A percentile compares a stretch with the other conserved stretches of the same genome.
phyloP scores from a whole-genome alignment of 1,140 invertebrate species.

The Theocolax elegans region DNA sequence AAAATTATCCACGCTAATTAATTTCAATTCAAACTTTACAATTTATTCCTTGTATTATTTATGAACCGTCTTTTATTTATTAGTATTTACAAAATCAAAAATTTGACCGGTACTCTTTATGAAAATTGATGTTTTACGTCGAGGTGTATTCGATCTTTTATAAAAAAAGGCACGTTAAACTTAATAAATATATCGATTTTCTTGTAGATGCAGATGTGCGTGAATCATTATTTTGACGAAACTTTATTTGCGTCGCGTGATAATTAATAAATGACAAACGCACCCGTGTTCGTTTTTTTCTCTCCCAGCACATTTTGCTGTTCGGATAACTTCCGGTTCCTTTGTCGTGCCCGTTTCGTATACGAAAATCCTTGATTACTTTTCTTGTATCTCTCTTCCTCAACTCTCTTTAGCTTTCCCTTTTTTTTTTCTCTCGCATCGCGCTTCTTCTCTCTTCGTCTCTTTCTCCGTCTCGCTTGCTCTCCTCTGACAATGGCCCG shows the following conservation, averaged over 20 bases:
- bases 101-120: no score
- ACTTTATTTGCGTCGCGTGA: neutral
- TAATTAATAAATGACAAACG: conserved; percentile 26
- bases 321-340: no score
- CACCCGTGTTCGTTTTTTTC: neutral
- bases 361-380: conserved; percentile 28
- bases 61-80: no score
- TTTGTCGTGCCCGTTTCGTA: neutral
- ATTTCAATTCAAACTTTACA: no score
- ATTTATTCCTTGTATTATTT: no score
- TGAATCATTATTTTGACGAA: neutral
- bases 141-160: no score
- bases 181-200: no score
- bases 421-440: no score
- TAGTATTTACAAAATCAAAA: no score
- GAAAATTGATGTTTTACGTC: no score
- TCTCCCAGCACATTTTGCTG: neutral
- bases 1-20: no score
- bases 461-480: neutral
- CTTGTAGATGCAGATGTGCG: neutral
- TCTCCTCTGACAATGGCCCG: conserved; percentile 6
- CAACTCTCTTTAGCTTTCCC: neutral
- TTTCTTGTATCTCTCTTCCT: neutral
- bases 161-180: neutral
- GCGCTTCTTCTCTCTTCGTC: neutral